Base-by-base conservation (phyloP, 1,140 invertebrate genomes). In the Adelges cooleyi region DNA sequence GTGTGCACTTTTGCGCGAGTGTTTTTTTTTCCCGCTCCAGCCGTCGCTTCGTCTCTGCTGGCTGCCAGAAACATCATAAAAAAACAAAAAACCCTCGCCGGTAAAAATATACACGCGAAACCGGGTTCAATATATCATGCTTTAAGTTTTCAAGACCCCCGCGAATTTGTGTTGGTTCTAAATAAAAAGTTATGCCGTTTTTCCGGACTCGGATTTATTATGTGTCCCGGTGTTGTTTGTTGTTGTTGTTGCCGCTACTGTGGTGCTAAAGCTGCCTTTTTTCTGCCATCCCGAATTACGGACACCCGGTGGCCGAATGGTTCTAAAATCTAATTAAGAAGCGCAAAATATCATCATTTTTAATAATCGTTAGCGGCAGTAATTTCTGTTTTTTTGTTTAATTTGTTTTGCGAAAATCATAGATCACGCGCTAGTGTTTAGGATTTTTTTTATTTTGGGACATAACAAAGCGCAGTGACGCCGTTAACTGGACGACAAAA, bases 81-180 rank as follows among this genome's bases (percentile, higher is more conserved):
- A 48, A 59, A 59, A 25, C n/a, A n/a, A n/a, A n/a, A n/a, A n/a
- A n/a, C n/a, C n/a, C n/a, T n/a, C n/a, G n/a, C 54, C 54, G 25
- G 10, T 40, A 25, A 59, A 59, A 59, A 59, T 59, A 59, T 59
- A 59, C 54, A 59, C n/a, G n/a, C n/a, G 42, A 38, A 56, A 56
- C 54, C 40, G 1, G 40, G 38, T 44, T 46, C 54, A 59, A 59
- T 59, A 59, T 59, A 59, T 59, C 54, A 59, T 59, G 40, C 54
- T 59, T 59, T 59, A 59, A 59, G 54, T 59, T 59, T 46, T 59
- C 54, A 59, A 59, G 54, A 59, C 54, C 54, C 54, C 54, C 54
- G 54, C 27, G 54, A 46, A 33, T 59, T 59, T 29, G 54, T 29
- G 54, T 46, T 56, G 53, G 42, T 17, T 46, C 25, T 46, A 46